These are phyloP conservation scores for Pollicipes pollicipes DNA, from an alignment of 1,140 invertebrate species.

Conservation along the genomic window DNA sequence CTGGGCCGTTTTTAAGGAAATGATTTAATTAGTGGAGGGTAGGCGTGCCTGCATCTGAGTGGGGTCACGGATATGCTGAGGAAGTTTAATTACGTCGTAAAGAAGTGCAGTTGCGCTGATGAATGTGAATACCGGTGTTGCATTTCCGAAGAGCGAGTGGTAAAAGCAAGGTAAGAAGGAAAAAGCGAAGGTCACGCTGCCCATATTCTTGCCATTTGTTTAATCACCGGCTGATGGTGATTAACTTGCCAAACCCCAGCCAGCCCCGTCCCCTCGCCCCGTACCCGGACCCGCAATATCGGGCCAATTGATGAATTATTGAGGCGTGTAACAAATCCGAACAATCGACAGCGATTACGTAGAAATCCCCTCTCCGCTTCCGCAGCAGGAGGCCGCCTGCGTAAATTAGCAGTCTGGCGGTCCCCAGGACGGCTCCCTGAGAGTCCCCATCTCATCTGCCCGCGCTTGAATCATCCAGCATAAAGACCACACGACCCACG, in stretches of 20 bases:
- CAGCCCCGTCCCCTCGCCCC: no score
- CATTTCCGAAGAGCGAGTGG: no score
- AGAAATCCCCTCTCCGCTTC: neutral
- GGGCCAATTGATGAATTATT: neutral
- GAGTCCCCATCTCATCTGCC: no score
- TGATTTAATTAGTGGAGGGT: neutral
- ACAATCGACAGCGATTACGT: neutral
- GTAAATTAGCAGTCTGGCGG: neutral
- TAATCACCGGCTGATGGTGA: no score
- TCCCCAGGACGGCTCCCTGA: no score
- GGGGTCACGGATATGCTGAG: neutral
- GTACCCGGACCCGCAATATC: neutral
- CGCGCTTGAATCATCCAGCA: no score
- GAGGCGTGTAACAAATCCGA: neutral
- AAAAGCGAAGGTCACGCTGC: no score
- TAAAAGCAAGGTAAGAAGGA: no score
- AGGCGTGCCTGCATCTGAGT: neutral
- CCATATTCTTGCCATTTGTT: no score
- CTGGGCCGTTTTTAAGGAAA: neutral
- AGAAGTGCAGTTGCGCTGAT: neutral
- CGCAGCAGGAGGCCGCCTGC: neutral
- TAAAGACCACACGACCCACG: no score
- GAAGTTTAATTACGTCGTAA: neutral
- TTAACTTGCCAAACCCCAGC: no score
- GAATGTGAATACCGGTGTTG: no score